Evolutionary conservation across 2,113 vertebrate species (phyloP).

Genomic region (Deroptyus accipitrinus): DNA sequence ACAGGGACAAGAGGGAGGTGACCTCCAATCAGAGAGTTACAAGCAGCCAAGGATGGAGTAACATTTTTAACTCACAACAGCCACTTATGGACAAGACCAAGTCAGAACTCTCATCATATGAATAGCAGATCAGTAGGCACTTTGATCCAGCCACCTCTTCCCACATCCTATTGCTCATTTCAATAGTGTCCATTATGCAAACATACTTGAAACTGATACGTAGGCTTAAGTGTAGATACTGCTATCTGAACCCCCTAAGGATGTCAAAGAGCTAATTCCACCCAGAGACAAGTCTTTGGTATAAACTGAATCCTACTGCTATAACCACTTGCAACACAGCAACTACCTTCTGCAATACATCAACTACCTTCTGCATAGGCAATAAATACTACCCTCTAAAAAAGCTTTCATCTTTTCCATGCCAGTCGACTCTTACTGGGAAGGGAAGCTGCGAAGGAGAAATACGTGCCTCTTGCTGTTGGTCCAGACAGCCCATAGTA

Average conservation of each 20-base stretch:
- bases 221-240: not conserved
- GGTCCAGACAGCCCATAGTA: accelerated
- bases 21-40: not conserved
- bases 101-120: not conserved
- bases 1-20: not conserved
- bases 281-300: not conserved
- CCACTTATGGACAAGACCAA: not conserved
- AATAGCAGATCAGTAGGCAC: not conserved
- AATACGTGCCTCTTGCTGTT: not conserved
- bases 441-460: not conserved
- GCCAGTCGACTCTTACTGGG: not conserved
- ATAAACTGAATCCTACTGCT: not conserved
- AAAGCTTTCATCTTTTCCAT: not conserved
- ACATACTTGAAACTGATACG: accelerated
- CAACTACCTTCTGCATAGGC: not conserved
- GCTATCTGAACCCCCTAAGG: not conserved
- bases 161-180: not conserved
- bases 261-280: not conserved
- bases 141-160: not conserved
- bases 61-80: not conserved
- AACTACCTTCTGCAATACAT: not conserved
- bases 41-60: not conserved
- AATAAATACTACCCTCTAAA: not conserved
- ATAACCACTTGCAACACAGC: not conserved
- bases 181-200: not conserved